These are phyloP conservation scores for Trachythela sp. DNA, from an alignment of 64 coral and sea anemone genomes.

Conservation along the genomic window DNA sequence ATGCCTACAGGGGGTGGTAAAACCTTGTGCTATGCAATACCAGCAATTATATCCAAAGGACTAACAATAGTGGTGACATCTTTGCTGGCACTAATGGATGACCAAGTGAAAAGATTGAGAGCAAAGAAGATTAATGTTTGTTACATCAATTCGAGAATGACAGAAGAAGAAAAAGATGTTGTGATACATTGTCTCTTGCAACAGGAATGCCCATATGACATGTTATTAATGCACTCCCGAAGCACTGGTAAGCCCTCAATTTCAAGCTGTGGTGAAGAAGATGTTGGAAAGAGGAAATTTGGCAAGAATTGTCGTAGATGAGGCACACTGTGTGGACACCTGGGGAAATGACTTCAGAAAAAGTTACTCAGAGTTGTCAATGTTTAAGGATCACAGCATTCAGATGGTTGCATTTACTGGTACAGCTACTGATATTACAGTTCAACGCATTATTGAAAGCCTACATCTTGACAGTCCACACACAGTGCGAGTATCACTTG, in stretches of 20 bases:
- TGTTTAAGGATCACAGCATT: neutral
- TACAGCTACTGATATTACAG: neutral
- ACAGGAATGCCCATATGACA: constrained; percentile 15
- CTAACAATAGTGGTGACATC: constrained; percentile 18
- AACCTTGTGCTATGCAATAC: constrained; percentile 21
- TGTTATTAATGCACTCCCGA: constrained; percentile 13
- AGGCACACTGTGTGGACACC: constrained; percentile 18
- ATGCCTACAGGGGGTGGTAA: constrained; percentile 27
- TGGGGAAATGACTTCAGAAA: constrained; percentile 15
- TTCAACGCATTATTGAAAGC: neutral
- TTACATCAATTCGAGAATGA: constrained; percentile 32
- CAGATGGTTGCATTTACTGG: constrained; percentile 13
- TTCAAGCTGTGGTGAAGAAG: neutral
- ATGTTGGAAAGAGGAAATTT: neutral
- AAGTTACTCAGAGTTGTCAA: neutral
- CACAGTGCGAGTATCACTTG: neutral
- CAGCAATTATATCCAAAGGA: constrained; percentile 25
- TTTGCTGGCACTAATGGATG: constrained; percentile 32
- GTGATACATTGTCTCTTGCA: constrained; percentile 3
- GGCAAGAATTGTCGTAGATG: constrained; percentile 20
- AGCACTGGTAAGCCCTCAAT: constrained; percentile 4
- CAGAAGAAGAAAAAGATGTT: constrained; percentile 18
- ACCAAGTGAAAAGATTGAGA: constrained; percentile 23
- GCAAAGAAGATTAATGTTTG: constrained; percentile 7
- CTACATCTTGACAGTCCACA: neutral